phyloP scores from a whole-genome alignment of 2,113 vertebrate genomes.

The Orientallactaga bullata region DNA sequence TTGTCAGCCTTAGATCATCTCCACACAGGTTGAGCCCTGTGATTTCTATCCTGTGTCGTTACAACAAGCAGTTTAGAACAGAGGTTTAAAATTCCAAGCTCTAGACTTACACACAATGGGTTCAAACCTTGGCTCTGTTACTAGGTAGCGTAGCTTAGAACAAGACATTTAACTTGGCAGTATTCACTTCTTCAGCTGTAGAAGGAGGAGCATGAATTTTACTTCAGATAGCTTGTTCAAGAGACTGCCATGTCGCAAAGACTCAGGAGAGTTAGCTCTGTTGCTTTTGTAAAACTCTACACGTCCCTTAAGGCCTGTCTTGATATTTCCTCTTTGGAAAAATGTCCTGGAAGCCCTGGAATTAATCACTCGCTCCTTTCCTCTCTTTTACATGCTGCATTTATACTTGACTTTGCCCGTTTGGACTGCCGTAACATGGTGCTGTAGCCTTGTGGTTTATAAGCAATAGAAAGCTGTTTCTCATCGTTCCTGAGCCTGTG shows the following conservation, averaged over 20 bases:
- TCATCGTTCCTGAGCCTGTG: not conserved
- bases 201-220: not conserved
- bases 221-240: not conserved
- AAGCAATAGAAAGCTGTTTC: not conserved
- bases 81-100: not conserved
- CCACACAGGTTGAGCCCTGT: not conserved
- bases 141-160: not conserved
- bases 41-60: not conserved
- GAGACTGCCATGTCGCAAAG: not conserved
- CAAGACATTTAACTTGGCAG: not conserved
- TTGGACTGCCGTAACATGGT: not conserved
- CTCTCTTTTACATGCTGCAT: not conserved
- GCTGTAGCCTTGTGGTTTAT: not conserved
- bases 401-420: not conserved
- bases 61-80: not conserved
- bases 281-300: not conserved
- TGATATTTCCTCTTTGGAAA: not conserved
- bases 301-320: not conserved
- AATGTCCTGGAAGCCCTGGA: not conserved
- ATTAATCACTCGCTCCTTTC: constrained; percentile 2
- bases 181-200: not conserved
- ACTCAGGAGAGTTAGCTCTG: not conserved
- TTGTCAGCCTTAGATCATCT: not conserved
- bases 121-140: not conserved
- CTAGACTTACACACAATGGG: not conserved